These are phyloP conservation scores for Gryllus longicercus DNA, from an alignment of 2,888 invertebrate species.

Conservation along the genomic window DNA sequence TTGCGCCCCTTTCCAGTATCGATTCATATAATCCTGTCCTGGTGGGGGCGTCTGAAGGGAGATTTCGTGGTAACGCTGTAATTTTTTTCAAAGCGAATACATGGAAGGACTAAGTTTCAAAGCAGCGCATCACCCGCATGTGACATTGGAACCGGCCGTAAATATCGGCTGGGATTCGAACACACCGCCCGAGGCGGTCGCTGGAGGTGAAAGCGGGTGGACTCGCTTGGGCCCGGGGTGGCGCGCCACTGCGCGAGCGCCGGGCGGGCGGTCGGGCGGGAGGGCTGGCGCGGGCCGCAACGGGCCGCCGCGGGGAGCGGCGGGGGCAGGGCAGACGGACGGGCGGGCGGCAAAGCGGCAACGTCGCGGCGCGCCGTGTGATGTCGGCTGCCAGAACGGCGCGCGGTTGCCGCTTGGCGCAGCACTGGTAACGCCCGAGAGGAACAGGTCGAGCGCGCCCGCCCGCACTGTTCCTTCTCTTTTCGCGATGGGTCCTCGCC, in stretches of 20 bases:
- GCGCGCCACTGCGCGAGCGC: background rate
- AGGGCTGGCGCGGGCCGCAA: background rate
- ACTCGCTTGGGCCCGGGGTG: background rate
- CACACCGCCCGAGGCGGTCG: background rate
- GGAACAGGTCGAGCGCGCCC: constrained; percentile 20
- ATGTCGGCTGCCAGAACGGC: background rate
- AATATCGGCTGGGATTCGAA: background rate
- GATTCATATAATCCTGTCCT: constrained; percentile 32
- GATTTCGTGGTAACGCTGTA: background rate
- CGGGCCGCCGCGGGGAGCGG: background rate
- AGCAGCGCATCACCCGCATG: background rate
- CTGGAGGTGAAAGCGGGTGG: background rate
- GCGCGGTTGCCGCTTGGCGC: constrained; percentile 22
- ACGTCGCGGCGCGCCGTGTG: constrained; percentile 21
- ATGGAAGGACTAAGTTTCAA: background rate
- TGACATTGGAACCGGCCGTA: background rate
- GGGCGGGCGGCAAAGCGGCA: background rate
- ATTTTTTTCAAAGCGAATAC: background rate
- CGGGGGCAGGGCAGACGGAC: background rate
- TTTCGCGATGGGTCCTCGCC: background rate
- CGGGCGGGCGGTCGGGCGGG: background rate
- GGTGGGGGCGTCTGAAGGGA: constrained; percentile 28
- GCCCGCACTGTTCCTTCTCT: constrained; percentile 18
- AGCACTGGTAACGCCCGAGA: constrained; percentile 2
- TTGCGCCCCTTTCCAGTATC: constrained; percentile 31